Evolutionary conservation across 2,888 invertebrate genomes (phyloP).

Genomic region (Trissolcus japonicus): DNA sequence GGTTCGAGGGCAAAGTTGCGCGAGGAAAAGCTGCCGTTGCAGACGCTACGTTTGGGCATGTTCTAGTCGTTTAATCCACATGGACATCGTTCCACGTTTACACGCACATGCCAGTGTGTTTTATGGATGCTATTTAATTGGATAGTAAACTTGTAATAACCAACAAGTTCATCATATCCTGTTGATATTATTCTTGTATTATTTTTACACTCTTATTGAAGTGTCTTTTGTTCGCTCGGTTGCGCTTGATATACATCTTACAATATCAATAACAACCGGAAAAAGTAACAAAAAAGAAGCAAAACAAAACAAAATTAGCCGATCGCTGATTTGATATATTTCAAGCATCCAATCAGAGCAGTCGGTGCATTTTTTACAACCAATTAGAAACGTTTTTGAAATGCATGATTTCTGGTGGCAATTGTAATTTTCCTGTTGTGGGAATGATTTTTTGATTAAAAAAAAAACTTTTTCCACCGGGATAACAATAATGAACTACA

Average conservation of each 20-base stretch:
- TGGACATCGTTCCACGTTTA: slow-evolving; percentile 10
- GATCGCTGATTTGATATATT: too few relatives aligned
- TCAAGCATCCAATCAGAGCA: too few relatives aligned
- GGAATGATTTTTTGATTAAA: too few relatives aligned
- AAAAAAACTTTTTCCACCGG: slow-evolving; percentile 4
- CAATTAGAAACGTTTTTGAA: too few relatives aligned
- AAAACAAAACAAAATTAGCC: too few relatives aligned
- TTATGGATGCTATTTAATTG: slow-evolving; percentile 27
- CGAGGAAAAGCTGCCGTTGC: background rate
- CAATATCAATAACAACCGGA: slow-evolving; percentile 20
- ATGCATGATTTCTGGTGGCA: too few relatives aligned
- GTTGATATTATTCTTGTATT: too few relatives aligned
- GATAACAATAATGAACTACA: slow-evolving; percentile 12
- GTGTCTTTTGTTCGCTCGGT: background rate
- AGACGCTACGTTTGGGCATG: slow-evolving; percentile 4
- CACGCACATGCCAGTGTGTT: slow-evolving; percentile 8
- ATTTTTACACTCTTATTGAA: slow-evolving; percentile 6
- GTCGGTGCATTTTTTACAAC: too few relatives aligned
- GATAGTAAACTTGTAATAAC: slow-evolving; percentile 20
- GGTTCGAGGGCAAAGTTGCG: slow-evolving; percentile 5
- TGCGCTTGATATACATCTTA: background rate
- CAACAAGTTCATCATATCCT: slow-evolving; percentile 31
- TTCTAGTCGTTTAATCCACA: background rate
- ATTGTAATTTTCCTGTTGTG: too few relatives aligned
- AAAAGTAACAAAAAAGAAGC: background rate